Percentiles rank a stretch among this genome's conserved stretches.
These are phyloP conservation scores for Callosobruchus maculatus DNA, from an alignment of 2,888 invertebrate species.

Conservation along the genomic window DNA sequence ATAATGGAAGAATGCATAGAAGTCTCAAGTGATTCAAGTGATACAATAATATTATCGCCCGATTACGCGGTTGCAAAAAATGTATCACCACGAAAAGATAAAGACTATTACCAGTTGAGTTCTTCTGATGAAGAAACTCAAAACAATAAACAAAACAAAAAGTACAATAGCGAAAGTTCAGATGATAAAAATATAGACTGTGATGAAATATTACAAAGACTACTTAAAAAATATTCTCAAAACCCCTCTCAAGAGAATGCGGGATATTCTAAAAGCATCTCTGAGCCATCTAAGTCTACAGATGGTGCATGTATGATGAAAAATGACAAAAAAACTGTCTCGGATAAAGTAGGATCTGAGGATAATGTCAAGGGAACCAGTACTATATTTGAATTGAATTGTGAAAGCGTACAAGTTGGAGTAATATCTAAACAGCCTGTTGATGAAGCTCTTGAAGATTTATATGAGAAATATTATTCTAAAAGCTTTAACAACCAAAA, in stretches of 20 bases:
- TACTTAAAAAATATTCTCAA: not conserved
- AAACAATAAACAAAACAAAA: not conserved
- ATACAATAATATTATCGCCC: not conserved
- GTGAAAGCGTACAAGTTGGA: not conserved
- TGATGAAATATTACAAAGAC: not conserved
- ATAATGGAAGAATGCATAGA: not conserved
- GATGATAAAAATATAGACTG: not conserved
- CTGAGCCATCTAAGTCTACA: not conserved
- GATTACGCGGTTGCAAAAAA: not conserved
- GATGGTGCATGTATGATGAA: not conserved
- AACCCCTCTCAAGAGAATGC: not conserved
- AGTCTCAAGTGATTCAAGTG: slow-evolving; percentile 1
- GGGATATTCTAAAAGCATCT: not conserved
- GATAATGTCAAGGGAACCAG: not conserved
- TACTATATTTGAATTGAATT: not conserved
- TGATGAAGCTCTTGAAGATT: not conserved
- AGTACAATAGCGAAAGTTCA: not conserved
- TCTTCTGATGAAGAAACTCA: not conserved
- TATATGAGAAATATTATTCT: not conserved
- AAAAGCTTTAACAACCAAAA: not conserved
- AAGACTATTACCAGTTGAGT: not conserved
- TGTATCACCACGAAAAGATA: not conserved
- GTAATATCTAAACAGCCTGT: not conserved
- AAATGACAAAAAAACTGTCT: not conserved
- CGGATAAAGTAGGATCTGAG: not conserved